Percentiles rank a stretch among this genome's conserved stretches.
phyloP scores from a whole-genome alignment of 2,797 vertebrate genomes.

The Sebastes matsubarae region DNA sequence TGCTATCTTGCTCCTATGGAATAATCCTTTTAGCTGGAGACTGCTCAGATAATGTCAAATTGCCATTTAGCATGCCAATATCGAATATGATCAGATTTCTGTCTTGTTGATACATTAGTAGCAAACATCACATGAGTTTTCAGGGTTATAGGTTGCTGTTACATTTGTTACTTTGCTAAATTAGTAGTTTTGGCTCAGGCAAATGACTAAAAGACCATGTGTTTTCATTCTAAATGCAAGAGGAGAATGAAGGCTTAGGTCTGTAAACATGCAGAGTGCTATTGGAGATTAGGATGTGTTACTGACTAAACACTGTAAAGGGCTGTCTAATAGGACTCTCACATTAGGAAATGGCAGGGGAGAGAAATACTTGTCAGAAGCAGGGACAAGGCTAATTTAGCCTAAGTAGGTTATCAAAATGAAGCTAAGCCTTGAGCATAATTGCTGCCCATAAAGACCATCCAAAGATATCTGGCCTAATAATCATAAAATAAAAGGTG shows the following conservation, averaged over 20 bases:
- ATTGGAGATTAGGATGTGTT: constrained; percentile 8
- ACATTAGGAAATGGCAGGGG: constrained; percentile 22
- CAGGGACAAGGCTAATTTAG: constrained; percentile 54
- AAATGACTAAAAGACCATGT: neutral
- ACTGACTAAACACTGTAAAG: constrained; percentile 2
- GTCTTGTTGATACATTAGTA: neutral
- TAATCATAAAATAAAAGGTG: constrained; percentile 42
- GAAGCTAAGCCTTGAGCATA: constrained; percentile 57
- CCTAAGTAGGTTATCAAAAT: constrained; percentile 72
- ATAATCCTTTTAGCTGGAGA: neutral
- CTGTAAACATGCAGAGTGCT: constrained; percentile 14
- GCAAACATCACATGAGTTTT: neutral
- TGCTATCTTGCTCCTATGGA: neutral
- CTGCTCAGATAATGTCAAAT: neutral
- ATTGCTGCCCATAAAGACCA: constrained; percentile 50
- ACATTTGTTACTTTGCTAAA: neutral
- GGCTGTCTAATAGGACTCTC: neutral
- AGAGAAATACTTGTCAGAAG: constrained; percentile 14
- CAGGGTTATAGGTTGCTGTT: rapidly evolving
- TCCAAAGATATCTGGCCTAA: constrained; percentile 74
- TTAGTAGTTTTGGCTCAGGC: neutral
- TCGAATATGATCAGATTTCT: neutral
- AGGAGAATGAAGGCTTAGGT: constrained; percentile 1
- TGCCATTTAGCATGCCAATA: neutral
- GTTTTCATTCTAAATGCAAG: constrained; percentile 33